Percentiles rank a stretch among this genome's conserved stretches.
These are phyloP conservation scores for Eristalis pertinax DNA, from an alignment of 2,888 invertebrate genomes.

Conservation along the genomic window DNA sequence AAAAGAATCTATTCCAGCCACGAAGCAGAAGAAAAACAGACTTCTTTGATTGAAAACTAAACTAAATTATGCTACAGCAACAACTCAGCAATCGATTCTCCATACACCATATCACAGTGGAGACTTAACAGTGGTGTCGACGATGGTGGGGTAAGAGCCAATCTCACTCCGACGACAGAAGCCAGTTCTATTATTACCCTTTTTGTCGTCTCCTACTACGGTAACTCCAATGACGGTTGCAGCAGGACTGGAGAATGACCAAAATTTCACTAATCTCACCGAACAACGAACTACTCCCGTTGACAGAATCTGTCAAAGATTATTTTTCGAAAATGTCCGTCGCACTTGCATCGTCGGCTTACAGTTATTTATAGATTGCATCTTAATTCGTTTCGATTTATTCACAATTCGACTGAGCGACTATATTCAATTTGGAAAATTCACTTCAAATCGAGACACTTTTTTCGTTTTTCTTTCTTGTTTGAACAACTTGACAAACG, in stretches of 20 bases:
- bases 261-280: conserved; percentile 44
- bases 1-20: neutral
- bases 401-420: conserved; percentile 12
- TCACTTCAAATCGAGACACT: conserved; percentile 10
- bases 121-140: conserved; percentile 41
- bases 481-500: conserved; percentile 28
- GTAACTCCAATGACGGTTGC: conserved; percentile 5
- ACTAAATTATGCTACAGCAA: conserved; percentile 41
- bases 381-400: conserved; percentile 42
- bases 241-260: conserved; percentile 23
- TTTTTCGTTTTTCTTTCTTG: neutral
- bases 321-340: conserved; percentile 60
- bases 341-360: conserved; percentile 57
- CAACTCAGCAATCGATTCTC: conserved; percentile 55
- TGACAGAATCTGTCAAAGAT: conserved; percentile 65
- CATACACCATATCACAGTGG: conserved; percentile 49
- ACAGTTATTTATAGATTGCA: conserved; percentile 62
- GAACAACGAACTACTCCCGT: neutral
- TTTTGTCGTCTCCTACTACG: conserved; percentile 15
- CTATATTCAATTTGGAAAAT: conserved; percentile 37
- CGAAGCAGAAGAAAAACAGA: neutral
- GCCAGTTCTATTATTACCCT: conserved; percentile 40
- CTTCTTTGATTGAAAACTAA: neutral
- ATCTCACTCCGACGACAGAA: conserved; percentile 22
- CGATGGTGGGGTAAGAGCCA: conserved; percentile 15